Evolutionary conservation across 2,113 vertebrate species (phyloP).

Genomic region (Rattus rattus): DNA sequence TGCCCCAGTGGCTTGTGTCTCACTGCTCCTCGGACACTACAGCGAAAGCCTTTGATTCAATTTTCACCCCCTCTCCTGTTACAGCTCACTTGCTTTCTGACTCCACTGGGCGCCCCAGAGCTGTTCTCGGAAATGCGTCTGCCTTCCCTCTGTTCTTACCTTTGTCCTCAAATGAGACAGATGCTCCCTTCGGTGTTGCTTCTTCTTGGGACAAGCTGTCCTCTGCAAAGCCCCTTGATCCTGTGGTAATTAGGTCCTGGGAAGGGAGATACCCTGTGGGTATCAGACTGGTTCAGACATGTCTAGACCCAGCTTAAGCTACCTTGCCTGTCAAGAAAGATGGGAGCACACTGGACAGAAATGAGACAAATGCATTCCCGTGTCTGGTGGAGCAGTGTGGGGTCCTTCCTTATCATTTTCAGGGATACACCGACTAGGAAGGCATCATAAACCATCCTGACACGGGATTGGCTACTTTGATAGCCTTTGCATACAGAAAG

Average conservation of each 20-base stretch:
- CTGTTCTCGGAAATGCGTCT: neutral
- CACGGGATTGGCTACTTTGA: neutral
- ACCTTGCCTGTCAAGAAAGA: neutral
- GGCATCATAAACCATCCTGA: neutral
- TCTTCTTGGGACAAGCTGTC: constrained; percentile 8
- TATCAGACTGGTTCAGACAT: neutral
- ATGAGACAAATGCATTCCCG: neutral
- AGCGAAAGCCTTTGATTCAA: constrained; percentile 25
- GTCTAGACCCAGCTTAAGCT: constrained; percentile 13
- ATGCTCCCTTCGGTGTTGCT: constrained; percentile 24
- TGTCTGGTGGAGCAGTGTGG: neutral
- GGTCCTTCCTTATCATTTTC: neutral
- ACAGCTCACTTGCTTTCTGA: neutral
- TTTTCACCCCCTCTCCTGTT: neutral
- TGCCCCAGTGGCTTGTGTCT: neutral
- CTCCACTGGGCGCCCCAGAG: neutral
- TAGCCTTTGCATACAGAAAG: neutral
- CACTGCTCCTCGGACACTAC: neutral
- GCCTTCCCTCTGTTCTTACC: neutral
- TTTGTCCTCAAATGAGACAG: constrained; percentile 15
- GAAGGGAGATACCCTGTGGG: neutral
- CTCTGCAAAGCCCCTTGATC: constrained; percentile 17
- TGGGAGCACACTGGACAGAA: neutral
- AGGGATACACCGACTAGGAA: neutral
- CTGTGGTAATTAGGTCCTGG: constrained; percentile 9